Percentiles rank a stretch among this genome's conserved stretches.
Conservation (phyloP, 2,797 vertebrate species). For the Amniataba percoides region DNA sequence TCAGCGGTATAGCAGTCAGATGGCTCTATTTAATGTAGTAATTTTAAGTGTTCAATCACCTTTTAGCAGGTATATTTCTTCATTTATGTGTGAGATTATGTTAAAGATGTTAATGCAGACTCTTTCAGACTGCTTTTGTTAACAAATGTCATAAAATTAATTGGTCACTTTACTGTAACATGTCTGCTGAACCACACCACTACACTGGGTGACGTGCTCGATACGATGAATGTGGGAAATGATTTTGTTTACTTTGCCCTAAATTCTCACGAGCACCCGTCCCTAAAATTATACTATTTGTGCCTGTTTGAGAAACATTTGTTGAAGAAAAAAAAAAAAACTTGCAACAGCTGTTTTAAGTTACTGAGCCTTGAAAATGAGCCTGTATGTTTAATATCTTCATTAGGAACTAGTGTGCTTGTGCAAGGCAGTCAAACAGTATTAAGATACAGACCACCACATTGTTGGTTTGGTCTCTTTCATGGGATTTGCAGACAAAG, state of each 20-base stretch:
- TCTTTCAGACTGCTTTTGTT: not conserved
- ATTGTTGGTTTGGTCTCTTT: not conserved
- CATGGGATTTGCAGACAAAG: not conserved
- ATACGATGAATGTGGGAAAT: too few relatives aligned
- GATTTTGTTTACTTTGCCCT: too few relatives aligned
- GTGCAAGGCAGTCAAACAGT: not conserved
- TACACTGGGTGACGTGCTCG: not conserved
- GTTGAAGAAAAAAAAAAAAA: not conserved
- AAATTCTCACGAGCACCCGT: too few relatives aligned
- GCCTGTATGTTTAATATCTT: not conserved
- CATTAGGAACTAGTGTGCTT: too few relatives aligned
- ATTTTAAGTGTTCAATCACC: not conserved
- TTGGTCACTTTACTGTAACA: too few relatives aligned
- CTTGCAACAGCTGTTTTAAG: not conserved
- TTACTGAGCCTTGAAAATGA: not conserved
- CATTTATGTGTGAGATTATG: too few relatives aligned
- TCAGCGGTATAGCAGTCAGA: too few relatives aligned
- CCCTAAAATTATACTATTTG: not conserved
- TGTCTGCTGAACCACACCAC: too few relatives aligned
- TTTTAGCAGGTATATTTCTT: too few relatives aligned
- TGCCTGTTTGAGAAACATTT: not conserved
- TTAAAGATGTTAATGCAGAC: too few relatives aligned
- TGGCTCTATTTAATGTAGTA: too few relatives aligned
- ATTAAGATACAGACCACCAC: not conserved
- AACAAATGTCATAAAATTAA: not conserved